phyloP scores from a whole-genome alignment of 2,888 invertebrate genomes.

The Rhamnusium bicolor region DNA sequence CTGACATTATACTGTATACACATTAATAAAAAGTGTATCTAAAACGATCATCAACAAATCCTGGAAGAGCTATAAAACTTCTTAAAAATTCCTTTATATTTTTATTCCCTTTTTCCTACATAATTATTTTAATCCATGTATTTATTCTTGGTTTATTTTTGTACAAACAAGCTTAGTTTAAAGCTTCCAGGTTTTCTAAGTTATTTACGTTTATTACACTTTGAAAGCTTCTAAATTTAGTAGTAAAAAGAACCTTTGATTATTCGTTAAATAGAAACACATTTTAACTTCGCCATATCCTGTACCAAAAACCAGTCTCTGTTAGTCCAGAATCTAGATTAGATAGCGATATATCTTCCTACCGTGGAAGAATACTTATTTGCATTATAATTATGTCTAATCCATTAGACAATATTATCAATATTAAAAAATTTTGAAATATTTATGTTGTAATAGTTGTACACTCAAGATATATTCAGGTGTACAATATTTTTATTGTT shows the following conservation, averaged over 20 bases:
- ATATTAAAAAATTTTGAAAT: too few relatives aligned
- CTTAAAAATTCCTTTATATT: conserved; percentile 5
- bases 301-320: conserved; percentile 32
- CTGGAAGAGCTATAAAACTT: conserved; percentile 1
- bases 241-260: conserved; percentile 15
- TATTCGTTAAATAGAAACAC: conserved; percentile 52
- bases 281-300: conserved; percentile 42
- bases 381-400: too few relatives aligned
- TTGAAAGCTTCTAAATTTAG: conserved; percentile 24
- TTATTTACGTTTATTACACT: conserved; percentile 24
- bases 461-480: too few relatives aligned
- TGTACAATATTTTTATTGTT: too few relatives aligned
- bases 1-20: too few relatives aligned
- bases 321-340: conserved; percentile 10
- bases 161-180: conserved; percentile 46
- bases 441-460: too few relatives aligned
- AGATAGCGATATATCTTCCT: neutral
- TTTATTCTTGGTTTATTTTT: conserved; percentile 47
- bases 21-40: neutral
- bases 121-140: conserved; percentile 42
- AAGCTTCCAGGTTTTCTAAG: conserved; percentile 25
- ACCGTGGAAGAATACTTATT: too few relatives aligned
- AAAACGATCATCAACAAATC: conserved; percentile 12
- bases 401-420: too few relatives aligned
- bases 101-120: conserved; percentile 32